Evolutionary conservation across 2,888 invertebrate genomes (phyloP).

Genomic region (Athalia cordata): DNA sequence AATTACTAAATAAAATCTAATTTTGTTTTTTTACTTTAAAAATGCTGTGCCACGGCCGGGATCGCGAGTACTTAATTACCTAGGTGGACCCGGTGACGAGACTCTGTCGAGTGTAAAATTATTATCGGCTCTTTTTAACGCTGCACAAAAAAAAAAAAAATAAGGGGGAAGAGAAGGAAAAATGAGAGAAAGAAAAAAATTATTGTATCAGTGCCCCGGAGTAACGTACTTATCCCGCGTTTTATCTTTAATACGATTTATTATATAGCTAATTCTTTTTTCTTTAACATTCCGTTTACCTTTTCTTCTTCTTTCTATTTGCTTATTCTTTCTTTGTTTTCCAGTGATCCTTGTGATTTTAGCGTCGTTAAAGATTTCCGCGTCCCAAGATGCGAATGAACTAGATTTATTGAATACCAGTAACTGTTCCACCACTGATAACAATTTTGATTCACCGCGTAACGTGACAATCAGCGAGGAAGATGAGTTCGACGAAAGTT

Average conservation of each 20-base stretch:
- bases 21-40: not conserved
- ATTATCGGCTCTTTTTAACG: not conserved
- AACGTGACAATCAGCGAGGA: constrained; percentile 42
- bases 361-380: constrained; percentile 51
- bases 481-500: constrained; percentile 48
- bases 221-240: not conserved
- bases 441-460: constrained; percentile 47
- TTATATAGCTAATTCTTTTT: too few relatives aligned
- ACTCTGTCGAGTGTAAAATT: constrained; percentile 13
- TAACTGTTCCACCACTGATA: constrained; percentile 61
- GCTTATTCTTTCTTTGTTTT: not conserved
- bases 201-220: constrained; percentile 6
- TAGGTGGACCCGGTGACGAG: not conserved
- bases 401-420: constrained; percentile 49
- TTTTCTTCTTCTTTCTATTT: not conserved
- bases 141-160: too few relatives aligned
- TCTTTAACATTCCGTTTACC: too few relatives aligned
- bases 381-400: constrained; percentile 50
- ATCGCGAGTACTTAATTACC: not conserved
- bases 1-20: not conserved
- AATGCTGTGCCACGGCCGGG: not conserved
- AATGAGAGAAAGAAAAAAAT: not conserved
- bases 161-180: not conserved
- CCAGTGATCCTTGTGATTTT: constrained; percentile 51
- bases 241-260: too few relatives aligned